Percentiles rank a stretch among this genome's conserved stretches.
Evolutionary conservation across 2,113 vertebrate genomes (phyloP).

Genomic region (Ctenomys sociabilis): DNA sequence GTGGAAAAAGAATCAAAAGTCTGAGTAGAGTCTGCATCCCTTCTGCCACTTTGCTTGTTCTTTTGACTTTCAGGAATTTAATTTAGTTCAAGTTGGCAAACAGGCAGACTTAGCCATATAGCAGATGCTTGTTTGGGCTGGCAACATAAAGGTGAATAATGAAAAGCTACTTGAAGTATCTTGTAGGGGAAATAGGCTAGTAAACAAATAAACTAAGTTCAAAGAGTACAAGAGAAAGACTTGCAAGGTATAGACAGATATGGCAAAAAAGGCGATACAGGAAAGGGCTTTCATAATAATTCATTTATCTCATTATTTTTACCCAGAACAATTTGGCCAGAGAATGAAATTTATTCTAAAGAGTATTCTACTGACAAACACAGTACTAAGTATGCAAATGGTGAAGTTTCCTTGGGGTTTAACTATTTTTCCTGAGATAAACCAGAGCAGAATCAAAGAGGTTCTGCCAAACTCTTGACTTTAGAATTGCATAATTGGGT

Average conservation of each 20-base stretch:
- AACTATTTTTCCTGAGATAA: not conserved
- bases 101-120: not conserved
- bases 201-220: not conserved
- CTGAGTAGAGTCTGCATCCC: not conserved
- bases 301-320: not conserved
- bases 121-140: not conserved
- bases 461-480: not conserved
- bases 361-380: not conserved
- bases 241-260: not conserved
- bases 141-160: not conserved
- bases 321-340: not conserved
- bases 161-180: not conserved
- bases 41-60: conserved; percentile 51
- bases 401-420: not conserved
- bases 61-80: conserved; percentile 71
- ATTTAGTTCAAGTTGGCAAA: conserved; percentile 21
- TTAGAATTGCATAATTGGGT: not conserved
- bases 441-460: not conserved
- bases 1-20: conserved; percentile 17
- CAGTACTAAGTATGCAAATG: not conserved
- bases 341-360: not conserved
- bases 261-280: not conserved
- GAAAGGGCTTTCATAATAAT: not conserved
- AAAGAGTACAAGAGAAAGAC: not conserved
- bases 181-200: not conserved